phyloP scores from a whole-genome alignment of 2,113 vertebrate species.

The Gasterosteus aculeatus region DNA sequence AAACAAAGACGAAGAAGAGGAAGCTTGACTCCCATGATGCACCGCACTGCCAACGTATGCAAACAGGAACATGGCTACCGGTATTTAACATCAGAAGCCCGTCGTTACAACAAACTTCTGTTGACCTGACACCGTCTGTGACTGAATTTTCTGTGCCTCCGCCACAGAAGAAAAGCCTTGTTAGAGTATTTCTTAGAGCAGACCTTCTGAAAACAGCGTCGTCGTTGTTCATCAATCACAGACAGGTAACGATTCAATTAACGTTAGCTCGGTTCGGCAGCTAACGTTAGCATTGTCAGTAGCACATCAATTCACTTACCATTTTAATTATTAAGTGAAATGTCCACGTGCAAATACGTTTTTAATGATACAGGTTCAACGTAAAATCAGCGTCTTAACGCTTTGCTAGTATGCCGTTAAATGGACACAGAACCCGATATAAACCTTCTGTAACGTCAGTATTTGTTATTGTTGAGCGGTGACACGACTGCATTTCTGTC shows the following conservation, averaged over 20 bases:
- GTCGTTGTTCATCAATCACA: slow-evolving; percentile 24
- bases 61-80: slow-evolving; percentile 80
- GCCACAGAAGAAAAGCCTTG: slow-evolving; percentile 6
- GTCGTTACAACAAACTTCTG: neutral
- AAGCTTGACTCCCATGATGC: slow-evolving; percentile 63
- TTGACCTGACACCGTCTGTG: slow-evolving; percentile 26
- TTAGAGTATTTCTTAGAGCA: slow-evolving; percentile 3
- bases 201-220: slow-evolving; percentile 27
- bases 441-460: neutral
- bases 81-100: slow-evolving; percentile 49
- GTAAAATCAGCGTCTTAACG: accelerated
- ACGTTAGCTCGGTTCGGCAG: slow-evolving; percentile 9
- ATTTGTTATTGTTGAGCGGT: neutral
- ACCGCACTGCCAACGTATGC: slow-evolving; percentile 79
- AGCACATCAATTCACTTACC: neutral
- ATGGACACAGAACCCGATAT: neutral
- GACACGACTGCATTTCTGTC: slow-evolving; percentile 47
- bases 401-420: accelerated
- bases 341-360: neutral
- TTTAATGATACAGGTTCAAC: neutral
- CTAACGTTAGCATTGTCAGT: slow-evolving; percentile 37
- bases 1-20: neutral
- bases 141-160: neutral
- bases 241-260: slow-evolving; percentile 60
- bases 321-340: too few species aligned